A percentile compares a stretch with the other conserved stretches of the same genome.
Evolutionary conservation across 2,888 invertebrate genomes (phyloP).

Genomic region (Plemyria rubiginata): DNA sequence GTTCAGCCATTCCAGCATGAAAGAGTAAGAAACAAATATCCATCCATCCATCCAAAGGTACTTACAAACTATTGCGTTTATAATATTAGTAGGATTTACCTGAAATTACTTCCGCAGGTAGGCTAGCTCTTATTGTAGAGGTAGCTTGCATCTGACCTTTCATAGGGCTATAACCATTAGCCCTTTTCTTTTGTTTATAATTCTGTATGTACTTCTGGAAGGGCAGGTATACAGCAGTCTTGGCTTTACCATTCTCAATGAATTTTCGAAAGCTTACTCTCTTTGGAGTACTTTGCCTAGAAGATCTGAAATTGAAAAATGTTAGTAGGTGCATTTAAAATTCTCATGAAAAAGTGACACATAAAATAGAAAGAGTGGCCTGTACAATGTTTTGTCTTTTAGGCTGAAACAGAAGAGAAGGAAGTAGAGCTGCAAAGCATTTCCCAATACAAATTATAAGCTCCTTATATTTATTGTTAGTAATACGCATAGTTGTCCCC

Average conservation of each 20-base stretch:
- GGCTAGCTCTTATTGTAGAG: conserved; percentile 64
- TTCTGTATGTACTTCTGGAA: conserved; percentile 82
- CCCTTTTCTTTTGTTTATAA: conserved; percentile 73
- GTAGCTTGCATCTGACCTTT: conserved; percentile 68
- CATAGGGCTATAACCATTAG: conserved; percentile 69
- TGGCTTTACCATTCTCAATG: conserved; percentile 75
- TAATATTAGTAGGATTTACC: too few species aligned
- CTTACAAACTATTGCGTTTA: too few species aligned
- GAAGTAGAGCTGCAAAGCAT: conserved; percentile 25
- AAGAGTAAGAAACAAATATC: too few species aligned
- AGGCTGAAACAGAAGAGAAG: conserved; percentile 23
- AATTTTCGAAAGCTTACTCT: conserved; percentile 77
- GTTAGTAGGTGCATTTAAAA: not conserved
- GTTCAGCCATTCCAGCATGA: too few species aligned
- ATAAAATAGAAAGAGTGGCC: conserved; percentile 6
- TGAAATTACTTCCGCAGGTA: conserved; percentile 68
- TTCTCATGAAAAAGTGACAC: not conserved
- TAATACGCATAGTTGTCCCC: conserved; percentile 49
- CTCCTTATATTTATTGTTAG: conserved; percentile 35
- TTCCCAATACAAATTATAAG: conserved; percentile 43
- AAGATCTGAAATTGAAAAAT: conserved; percentile 42
- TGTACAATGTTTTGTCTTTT: not conserved
- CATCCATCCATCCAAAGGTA: too few species aligned
- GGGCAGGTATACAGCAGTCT: conserved; percentile 87
- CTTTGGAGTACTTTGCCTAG: conserved; percentile 78